These are phyloP conservation scores for Drosophila carrolli DNA, from an alignment of 1,140 invertebrate species.

Conservation along the genomic window DNA sequence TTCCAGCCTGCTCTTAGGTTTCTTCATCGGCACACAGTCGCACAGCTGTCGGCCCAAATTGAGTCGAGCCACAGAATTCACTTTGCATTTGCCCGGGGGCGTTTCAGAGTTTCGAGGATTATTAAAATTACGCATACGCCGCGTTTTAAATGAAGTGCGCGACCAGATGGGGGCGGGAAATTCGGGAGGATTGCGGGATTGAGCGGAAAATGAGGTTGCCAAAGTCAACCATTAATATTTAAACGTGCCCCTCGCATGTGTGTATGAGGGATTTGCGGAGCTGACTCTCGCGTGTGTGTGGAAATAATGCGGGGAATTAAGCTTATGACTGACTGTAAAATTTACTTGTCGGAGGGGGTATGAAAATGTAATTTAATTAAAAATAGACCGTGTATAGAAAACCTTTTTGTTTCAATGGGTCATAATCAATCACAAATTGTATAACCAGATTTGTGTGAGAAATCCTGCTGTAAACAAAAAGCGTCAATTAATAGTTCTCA, in stretches of 20 bases:
- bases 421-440: neutral
- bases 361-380: slow-evolving; percentile 26
- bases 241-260: slow-evolving; percentile 38
- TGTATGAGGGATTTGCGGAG: slow-evolving; percentile 18
- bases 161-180: neutral
- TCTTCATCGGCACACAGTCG: slow-evolving; percentile 4
- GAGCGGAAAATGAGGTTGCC: slow-evolving; percentile 25
- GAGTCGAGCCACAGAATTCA: slow-evolving; percentile 80
- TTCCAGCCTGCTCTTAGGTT: slow-evolving; percentile 1
- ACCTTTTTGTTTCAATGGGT: neutral
- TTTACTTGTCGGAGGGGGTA: slow-evolving; percentile 20
- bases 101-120: slow-evolving; percentile 67
- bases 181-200: neutral
- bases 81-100: slow-evolving; percentile 69
- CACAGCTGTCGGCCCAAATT: slow-evolving; percentile 74
- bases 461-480: too few species aligned
- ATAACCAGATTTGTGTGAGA: too few species aligned
- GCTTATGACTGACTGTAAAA: slow-evolving; percentile 37
- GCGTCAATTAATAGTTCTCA: too few species aligned
- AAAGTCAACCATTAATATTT: slow-evolving; percentile 69
- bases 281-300: neutral
- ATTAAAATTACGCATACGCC: slow-evolving; percentile 83
- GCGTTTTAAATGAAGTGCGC: slow-evolving; percentile 75
- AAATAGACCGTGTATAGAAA: neutral
- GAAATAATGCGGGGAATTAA: slow-evolving; percentile 19